Conservation (phyloP, 2,113 vertebrate species). For the human region DNA sequence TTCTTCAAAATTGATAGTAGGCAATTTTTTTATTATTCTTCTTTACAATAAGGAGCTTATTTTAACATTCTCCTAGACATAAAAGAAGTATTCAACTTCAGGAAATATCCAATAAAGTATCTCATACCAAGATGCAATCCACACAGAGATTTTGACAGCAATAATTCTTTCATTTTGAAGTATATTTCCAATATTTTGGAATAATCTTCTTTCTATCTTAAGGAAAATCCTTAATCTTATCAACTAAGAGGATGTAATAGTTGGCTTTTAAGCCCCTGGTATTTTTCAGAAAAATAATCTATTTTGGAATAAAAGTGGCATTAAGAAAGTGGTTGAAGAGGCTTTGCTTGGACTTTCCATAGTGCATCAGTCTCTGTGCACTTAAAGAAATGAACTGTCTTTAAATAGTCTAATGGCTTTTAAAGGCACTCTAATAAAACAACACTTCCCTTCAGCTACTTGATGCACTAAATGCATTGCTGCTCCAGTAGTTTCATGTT, state of each 20-base stretch:
- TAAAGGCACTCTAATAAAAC: constrained; percentile 57
- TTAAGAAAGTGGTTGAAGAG: constrained; percentile 54
- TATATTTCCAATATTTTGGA: constrained; percentile 21
- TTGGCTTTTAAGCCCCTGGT: constrained; percentile 50
- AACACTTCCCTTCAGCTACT: constrained; percentile 53
- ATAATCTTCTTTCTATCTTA: constrained; percentile 47
- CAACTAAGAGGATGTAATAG: constrained; percentile 59
- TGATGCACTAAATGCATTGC: constrained; percentile 72
- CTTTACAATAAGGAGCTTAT: background rate
- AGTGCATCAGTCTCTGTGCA: constrained; percentile 14
- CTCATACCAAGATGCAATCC: background rate
- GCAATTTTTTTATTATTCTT: background rate
- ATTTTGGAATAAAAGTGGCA: constrained; percentile 71
- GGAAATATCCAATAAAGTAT: background rate
- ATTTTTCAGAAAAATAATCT: constrained; percentile 67
- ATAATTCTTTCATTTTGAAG: constrained; percentile 37
- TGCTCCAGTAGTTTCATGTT: constrained; percentile 61
- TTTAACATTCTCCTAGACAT: background rate
- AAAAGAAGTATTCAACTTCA: background rate
- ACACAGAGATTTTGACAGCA: background rate
- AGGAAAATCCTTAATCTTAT: constrained; percentile 54
- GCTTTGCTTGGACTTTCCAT: constrained; percentile 26
- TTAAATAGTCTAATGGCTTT: constrained; percentile 69
- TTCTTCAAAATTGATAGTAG: background rate
- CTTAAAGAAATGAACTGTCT: constrained; percentile 66